A percentile compares a stretch with the other conserved stretches of the same genome.
phyloP scores from a whole-genome alignment of 2,113 vertebrate genomes.

The Sarotherodon lohbergeri region DNA sequence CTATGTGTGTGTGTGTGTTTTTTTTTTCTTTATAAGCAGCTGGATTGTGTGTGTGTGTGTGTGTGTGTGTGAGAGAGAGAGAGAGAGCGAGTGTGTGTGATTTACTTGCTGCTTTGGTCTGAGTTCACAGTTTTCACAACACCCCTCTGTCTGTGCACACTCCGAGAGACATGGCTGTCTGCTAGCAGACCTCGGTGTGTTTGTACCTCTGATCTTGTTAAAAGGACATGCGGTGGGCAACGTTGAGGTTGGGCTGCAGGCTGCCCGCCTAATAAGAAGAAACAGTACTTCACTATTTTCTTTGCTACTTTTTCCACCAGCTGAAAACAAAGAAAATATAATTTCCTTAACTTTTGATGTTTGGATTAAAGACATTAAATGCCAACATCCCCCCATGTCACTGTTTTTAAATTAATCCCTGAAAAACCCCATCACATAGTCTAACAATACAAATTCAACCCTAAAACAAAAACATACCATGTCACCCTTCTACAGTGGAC shows the following conservation, averaged over 20 bases:
- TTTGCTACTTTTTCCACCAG: neutral
- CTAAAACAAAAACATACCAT: neutral
- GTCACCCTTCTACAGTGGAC: neutral
- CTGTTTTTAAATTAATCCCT: neutral
- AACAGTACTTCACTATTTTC: neutral
- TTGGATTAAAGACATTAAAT: neutral
- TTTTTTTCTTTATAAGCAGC: neutral
- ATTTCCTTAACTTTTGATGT: neutral
- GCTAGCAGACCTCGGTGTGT: neutral
- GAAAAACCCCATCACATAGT: neutral
- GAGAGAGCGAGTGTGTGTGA: fast-evolving
- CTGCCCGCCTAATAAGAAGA: neutral
- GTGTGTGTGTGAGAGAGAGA: no score
- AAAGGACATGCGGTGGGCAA: neutral
- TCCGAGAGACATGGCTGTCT: neutral
- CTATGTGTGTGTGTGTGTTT: neutral
- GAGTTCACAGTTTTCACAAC: neutral
- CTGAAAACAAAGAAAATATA: neutral
- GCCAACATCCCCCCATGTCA: neutral
- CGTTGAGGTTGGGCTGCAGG: neutral
- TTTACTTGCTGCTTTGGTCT: neutral
- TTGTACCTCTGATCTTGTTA: neutral
- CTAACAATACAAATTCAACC: neutral
- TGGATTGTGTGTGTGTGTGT: neutral
- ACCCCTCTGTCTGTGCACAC: neutral